Conservation (phyloP, 2,113 vertebrate genomes). For the Hippotragus niger region DNA sequence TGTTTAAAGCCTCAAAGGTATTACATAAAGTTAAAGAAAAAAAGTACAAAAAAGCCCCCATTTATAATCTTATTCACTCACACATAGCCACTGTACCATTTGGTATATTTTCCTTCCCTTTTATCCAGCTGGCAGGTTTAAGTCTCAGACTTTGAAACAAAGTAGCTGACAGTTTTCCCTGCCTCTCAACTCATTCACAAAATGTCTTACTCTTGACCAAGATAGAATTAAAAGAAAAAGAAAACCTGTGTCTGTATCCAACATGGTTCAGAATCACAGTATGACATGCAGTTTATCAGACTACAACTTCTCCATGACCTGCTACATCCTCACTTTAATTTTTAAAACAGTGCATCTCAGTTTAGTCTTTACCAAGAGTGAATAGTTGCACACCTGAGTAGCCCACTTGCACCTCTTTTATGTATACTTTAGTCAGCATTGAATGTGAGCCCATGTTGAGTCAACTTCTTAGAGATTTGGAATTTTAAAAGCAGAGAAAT, state of each 20-base stretch:
- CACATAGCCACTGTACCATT: not conserved
- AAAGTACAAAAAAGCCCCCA: not conserved
- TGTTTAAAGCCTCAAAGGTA: not conserved
- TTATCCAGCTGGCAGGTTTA: not conserved
- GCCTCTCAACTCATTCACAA: not conserved
- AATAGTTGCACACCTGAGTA: not conserved
- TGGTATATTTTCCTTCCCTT: not conserved
- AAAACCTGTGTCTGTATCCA: not conserved
- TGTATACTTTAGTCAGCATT: not conserved
- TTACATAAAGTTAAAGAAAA: not conserved
- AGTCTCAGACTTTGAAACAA: not conserved
- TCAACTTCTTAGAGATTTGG: not conserved
- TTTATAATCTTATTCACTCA: not conserved
- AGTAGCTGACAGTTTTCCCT: not conserved
- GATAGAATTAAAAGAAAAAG: conserved; percentile 16
- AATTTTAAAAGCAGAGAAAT: conserved; percentile 17
- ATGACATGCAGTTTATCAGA: not conserved
- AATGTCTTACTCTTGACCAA: not conserved
- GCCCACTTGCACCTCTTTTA: not conserved
- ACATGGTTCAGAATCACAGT: not conserved
- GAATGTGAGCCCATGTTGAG: not conserved
- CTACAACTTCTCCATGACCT: not conserved
- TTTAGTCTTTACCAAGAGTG: not conserved
- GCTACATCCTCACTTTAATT: not conserved
- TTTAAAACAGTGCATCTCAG: not conserved